Percentiles rank a stretch among this genome's conserved stretches.
These are phyloP conservation scores for Balanococcus diminutus DNA, from an alignment of 2,888 invertebrate species.

Conservation along the genomic window DNA sequence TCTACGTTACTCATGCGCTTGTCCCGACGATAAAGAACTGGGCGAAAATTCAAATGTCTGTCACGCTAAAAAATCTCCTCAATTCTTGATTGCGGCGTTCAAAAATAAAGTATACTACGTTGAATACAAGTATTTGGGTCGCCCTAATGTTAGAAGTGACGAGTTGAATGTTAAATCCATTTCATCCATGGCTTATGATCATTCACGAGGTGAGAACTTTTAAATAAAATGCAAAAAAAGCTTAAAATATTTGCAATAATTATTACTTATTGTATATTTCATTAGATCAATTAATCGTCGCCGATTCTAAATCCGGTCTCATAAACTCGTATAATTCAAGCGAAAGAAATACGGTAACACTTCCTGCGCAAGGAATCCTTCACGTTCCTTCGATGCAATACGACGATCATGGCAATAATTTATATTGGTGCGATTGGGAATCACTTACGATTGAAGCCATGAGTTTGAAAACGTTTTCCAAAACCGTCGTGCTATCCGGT, in stretches of 20 bases:
- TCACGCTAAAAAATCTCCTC: constrained; percentile 58
- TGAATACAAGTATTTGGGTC: constrained; percentile 53
- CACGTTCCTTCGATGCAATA: constrained; percentile 68
- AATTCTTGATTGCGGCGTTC: constrained; percentile 56
- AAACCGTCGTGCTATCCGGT: constrained; percentile 69
- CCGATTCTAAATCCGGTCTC: constrained; percentile 64
- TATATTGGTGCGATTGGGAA: constrained; percentile 75
- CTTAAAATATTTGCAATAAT: background rate
- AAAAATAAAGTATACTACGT: constrained; percentile 43
- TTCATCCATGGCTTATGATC: constrained; percentile 71
- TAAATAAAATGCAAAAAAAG: background rate
- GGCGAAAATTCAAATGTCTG: constrained; percentile 67
- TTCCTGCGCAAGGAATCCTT: constrained; percentile 63
- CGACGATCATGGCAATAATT: constrained; percentile 73
- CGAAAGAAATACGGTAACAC: constrained; percentile 59
- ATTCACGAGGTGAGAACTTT: constrained; percentile 62
- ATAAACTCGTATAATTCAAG: constrained; percentile 63
- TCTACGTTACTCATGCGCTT: constrained; percentile 70
- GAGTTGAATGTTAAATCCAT: constrained; percentile 44
- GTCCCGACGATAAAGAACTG: constrained; percentile 75
- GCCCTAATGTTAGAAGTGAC: constrained; percentile 30
- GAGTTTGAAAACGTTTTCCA: constrained; percentile 67
- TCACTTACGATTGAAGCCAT: constrained; percentile 71
- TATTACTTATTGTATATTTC: background rate
- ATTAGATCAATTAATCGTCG: constrained; percentile 61